These are phyloP conservation scores for Artibeus lituratus DNA, from an alignment of 2,797 vertebrate genomes.

Conservation along the genomic window DNA sequence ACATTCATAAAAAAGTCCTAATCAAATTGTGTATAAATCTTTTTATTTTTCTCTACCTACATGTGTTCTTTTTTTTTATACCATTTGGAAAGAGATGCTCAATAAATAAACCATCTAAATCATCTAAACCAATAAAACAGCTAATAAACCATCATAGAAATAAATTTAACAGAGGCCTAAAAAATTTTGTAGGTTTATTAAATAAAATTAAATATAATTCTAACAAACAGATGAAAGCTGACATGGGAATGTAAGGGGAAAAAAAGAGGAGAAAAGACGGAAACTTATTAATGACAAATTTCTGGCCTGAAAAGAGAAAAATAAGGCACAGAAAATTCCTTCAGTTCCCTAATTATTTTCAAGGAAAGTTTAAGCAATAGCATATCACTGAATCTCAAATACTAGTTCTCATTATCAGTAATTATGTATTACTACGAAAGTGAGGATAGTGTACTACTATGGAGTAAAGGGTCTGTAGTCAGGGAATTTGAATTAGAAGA, in stretches of 20 bases:
- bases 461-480: background rate
- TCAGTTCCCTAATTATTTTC: background rate
- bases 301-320: background rate
- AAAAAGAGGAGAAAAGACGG: background rate
- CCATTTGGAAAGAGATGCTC: background rate
- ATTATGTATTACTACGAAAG: background rate
- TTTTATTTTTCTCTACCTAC: background rate
- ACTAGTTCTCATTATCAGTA: background rate
- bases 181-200: background rate
- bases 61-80: background rate
- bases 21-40: background rate
- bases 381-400: background rate
- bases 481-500: background rate
- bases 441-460: background rate
- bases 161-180: background rate
- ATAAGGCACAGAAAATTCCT: slow-evolving; percentile 1
- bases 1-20: background rate
- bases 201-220: slow-evolving; percentile 26
- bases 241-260: background rate
- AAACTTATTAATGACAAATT: background rate
- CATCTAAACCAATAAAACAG: too few relatives aligned
- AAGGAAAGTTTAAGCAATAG: background rate
- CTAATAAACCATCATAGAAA: background rate
- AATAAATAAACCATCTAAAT: too few relatives aligned
- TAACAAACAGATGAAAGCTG: slow-evolving; percentile 19